A percentile compares a stretch with the other conserved stretches of the same genome.
Conservation (phyloP, 2,113 vertebrate genomes). For the Pseudorhombus dupliciocellatus region DNA sequence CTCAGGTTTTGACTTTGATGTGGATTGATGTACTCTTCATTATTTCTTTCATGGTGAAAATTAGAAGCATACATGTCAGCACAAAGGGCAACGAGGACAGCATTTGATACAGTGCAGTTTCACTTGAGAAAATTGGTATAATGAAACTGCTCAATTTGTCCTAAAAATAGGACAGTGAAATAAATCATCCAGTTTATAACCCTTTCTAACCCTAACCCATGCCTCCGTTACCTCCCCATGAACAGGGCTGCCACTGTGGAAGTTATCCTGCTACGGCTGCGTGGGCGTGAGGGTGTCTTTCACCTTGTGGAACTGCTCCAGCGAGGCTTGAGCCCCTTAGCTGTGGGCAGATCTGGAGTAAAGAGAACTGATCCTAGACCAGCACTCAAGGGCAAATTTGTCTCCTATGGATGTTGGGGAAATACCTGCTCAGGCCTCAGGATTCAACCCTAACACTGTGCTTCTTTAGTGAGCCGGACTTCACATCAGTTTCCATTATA, state of each 20-base stretch:
- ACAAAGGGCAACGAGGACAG: constrained; percentile 61
- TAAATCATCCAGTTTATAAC: constrained; percentile 26
- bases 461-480: constrained; percentile 33
- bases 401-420: constrained; percentile 25
- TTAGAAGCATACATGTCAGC: constrained; percentile 69
- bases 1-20: constrained; percentile 72
- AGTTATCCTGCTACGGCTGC: constrained; percentile 4
- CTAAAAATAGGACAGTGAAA: constrained; percentile 15
- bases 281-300: background rate
- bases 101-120: constrained; percentile 44
- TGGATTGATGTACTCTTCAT: constrained; percentile 64
- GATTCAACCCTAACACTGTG: constrained; percentile 45
- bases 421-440: constrained; percentile 43
- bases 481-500: constrained; percentile 44
- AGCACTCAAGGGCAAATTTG: constrained; percentile 1
- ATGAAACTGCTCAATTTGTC: constrained; percentile 28
- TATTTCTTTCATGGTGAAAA: constrained; percentile 63
- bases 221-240: background rate
- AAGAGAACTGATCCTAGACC: constrained; percentile 18
- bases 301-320: background rate
- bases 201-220: constrained; percentile 14
- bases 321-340: background rate
- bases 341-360: constrained; percentile 10
- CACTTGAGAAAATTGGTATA: constrained; percentile 29
- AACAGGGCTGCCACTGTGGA: constrained; percentile 18